These are phyloP conservation scores for Lepidochitona cinerea DNA, from an alignment of 2,888 invertebrate genomes.

Conservation along the genomic window DNA sequence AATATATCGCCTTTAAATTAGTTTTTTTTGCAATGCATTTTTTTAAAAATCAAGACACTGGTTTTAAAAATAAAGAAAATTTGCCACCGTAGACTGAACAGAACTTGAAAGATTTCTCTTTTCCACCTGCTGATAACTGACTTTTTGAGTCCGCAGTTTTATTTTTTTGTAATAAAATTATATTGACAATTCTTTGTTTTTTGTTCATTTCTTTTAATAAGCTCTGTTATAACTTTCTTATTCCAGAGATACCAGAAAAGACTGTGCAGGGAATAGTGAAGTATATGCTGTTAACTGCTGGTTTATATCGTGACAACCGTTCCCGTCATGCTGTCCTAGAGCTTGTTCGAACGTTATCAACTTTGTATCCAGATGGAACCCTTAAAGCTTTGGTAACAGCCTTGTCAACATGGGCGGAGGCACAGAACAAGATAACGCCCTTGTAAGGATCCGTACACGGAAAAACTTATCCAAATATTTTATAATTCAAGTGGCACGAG, in stretches of 20 bases:
- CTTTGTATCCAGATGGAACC: slow-evolving; percentile 80
- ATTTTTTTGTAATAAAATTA: no score
- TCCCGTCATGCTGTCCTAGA: slow-evolving; percentile 84
- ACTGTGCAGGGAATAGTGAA: slow-evolving; percentile 85
- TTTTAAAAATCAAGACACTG: no score
- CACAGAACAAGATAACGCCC: slow-evolving; percentile 77
- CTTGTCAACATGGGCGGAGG: slow-evolving; percentile 77
- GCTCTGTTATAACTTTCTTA: slow-evolving; percentile 11
- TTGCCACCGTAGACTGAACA: no score
- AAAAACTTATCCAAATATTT: neutral
- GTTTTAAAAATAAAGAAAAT: no score
- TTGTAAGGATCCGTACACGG: slow-evolving; percentile 73
- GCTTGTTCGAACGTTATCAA: slow-evolving; percentile 78
- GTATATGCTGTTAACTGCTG: slow-evolving; percentile 82
- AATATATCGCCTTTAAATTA: no score
- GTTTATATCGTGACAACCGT: slow-evolving; percentile 83
- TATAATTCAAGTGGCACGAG: neutral
- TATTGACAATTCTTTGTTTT: no score
- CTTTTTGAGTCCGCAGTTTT: neutral
- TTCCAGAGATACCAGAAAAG: slow-evolving; percentile 83
- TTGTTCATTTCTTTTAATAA: neutral
- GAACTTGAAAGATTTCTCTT: no score
- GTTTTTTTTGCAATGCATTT: no score
- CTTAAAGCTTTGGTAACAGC: slow-evolving; percentile 80
- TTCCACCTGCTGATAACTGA: no score